Evolutionary conservation across 1,140 invertebrate genomes (phyloP), one percentile per base, ranked within the genome.

Genomic region (Nephila pilipes): DNA sequence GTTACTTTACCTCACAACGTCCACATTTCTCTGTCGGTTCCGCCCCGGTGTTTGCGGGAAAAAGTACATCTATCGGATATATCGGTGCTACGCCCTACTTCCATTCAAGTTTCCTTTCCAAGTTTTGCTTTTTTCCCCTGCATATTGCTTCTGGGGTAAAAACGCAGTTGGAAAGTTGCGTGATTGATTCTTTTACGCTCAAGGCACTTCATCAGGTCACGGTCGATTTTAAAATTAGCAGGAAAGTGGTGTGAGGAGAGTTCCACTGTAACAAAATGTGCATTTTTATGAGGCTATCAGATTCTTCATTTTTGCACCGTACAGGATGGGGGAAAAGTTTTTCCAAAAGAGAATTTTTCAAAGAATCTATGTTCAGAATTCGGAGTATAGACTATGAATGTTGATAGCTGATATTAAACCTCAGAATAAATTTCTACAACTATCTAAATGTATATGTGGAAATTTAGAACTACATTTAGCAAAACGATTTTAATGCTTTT

Each of bases 71-170:
- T 81, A 81, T 81, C n/a, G 79, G 79, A 54, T 81, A 87, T 25
- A 90, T 79, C 63, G 87, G 10, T 80, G 87, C 65, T 55, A 90
- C 87, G 87, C 63, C 87, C 87, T 80, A 90, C 63, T 90, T 90
- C 87, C 38, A 90, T 90, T 90, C 87, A 90, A 79, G 65, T 79
- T 88, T 38, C 55, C 85, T 88, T 88, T 83, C 38, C 80, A 54
- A 46, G 38, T 54, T 83, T 83, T 83, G n/a, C 54, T 46, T 88
- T 89, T 80, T 90, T 80, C 14, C 46, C n/a, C 54, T 57, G n/a
- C 69, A 90, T 80, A 55, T 55, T 55, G 36, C 69, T 57, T 25
- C 25, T 60, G 60, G 29, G 22, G 63, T 38, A 87, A 69, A 29
- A 69, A 69, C 16, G 29, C 29, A 65, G 87, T 79, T 57, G n/a